Conservation (phyloP, 1,140 invertebrate genomes). For the Meloidogyne hapla region DNA sequence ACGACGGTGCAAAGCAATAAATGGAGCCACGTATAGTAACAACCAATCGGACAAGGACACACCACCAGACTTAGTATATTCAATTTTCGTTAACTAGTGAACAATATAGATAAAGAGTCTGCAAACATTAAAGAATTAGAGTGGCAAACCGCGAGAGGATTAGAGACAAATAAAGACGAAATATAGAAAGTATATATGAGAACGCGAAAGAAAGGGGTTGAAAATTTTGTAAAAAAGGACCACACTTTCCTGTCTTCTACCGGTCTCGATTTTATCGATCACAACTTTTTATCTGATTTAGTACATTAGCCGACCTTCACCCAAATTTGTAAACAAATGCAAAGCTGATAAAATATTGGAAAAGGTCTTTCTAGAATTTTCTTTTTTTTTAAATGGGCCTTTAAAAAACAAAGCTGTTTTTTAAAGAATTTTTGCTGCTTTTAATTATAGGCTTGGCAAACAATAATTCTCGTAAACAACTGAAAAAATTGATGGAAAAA, state of each 20-base stretch:
- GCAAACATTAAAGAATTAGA: neutral
- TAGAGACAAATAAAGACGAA: neutral
- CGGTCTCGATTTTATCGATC: neutral
- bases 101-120: neutral
- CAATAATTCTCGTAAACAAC: too few relatives aligned
- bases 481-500: too few relatives aligned
- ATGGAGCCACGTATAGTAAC: neutral
- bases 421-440: too few relatives aligned
- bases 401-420: too few relatives aligned
- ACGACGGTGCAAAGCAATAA: neutral
- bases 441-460: too few relatives aligned
- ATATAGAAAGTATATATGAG: neutral
- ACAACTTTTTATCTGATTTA: neutral
- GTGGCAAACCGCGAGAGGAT: neutral
- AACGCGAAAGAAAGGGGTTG: neutral
- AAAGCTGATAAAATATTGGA: neutral
- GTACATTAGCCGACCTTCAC: neutral
- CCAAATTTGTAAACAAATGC: neutral
- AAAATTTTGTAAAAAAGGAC: conserved; percentile 5
- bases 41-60: neutral
- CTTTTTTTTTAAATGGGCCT: neutral
- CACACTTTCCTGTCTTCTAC: neutral
- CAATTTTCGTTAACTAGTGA: neutral
- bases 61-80: neutral
- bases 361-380: too few relatives aligned